Evolutionary conservation across 2,888 invertebrate species (phyloP).

Genomic region (Drosophila subsilvestris): DNA sequence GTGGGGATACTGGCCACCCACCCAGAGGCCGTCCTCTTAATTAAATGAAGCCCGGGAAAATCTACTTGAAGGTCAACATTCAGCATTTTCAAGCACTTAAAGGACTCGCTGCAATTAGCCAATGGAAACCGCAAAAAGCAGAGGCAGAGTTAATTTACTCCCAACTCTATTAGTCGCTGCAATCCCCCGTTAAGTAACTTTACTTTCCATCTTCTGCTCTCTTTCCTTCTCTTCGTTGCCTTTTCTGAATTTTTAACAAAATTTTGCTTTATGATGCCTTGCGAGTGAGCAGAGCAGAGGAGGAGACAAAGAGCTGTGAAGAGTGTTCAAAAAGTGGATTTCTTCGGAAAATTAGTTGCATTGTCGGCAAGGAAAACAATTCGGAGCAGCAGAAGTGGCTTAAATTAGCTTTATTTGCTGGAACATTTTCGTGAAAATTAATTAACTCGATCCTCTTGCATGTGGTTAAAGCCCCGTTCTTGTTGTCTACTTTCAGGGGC

Average conservation of each 20-base stretch:
- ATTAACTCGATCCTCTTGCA: neutral
- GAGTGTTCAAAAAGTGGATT: constrained; percentile 12
- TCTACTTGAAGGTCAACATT: constrained; percentile 74
- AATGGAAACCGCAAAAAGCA: constrained; percentile 51
- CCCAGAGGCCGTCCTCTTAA: constrained; percentile 49
- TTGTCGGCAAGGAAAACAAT: constrained; percentile 2
- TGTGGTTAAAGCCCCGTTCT: neutral
- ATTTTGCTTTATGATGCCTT: constrained; percentile 44
- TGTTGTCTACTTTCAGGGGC: constrained; percentile 88
- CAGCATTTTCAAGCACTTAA: constrained; percentile 52
- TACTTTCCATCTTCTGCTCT: constrained; percentile 15
- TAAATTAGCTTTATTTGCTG: neutral
- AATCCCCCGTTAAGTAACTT: constrained; percentile 46
- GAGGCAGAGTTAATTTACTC: constrained; percentile 69
- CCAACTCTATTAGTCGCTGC: constrained; percentile 44
- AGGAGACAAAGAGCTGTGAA: constrained; percentile 4
- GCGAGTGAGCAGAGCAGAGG: neutral
- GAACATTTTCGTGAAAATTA: neutral
- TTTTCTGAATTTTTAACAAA: constrained; percentile 46
- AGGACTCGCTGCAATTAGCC: constrained; percentile 58
- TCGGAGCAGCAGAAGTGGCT: neutral
- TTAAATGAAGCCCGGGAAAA: constrained; percentile 63
- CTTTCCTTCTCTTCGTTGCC: constrained; percentile 21
- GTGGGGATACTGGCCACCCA: neutral
- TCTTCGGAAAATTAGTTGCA: constrained; percentile 11